A percentile compares a stretch with the other conserved stretches of the same genome.
Evolutionary conservation across 2,797 vertebrate species (phyloP).

Genomic region (Scolopax rusticola): DNA sequence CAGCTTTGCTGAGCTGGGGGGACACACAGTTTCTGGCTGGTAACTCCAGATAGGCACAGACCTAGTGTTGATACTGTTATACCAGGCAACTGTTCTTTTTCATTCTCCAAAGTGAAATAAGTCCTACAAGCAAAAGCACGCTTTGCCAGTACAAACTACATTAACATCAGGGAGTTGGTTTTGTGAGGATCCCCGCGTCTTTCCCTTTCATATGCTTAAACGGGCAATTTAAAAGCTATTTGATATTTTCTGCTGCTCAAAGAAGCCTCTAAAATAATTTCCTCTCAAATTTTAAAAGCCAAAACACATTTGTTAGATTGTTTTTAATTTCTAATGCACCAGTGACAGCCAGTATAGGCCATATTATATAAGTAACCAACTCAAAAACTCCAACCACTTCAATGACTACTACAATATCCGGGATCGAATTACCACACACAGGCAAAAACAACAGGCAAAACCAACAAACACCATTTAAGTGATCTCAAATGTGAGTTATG

Average conservation of each 20-base stretch:
- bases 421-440: conserved; percentile 45
- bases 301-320: background rate
- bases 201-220: background rate
- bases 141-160: conserved; percentile 13
- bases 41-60: background rate
- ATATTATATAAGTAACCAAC: background rate
- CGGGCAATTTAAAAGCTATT: background rate
- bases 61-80: background rate
- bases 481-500: conserved; percentile 72
- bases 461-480: conserved; percentile 59
- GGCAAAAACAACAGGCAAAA: conserved; percentile 63
- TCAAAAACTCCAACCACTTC: background rate
- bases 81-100: background rate
- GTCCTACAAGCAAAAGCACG: background rate
- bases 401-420: conserved; percentile 13
- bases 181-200: background rate
- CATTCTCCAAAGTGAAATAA: conserved; percentile 23
- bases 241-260: background rate
- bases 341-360: background rate
- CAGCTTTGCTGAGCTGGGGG: background rate
- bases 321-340: background rate
- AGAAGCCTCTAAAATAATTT: background rate
- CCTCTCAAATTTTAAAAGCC: background rate
- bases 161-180: background rate
- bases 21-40: background rate